Evolutionary conservation across 2,113 vertebrate species (phyloP), one percentile per base, ranked within the genome.

Genomic region (Amblyornis subalaris): DNA sequence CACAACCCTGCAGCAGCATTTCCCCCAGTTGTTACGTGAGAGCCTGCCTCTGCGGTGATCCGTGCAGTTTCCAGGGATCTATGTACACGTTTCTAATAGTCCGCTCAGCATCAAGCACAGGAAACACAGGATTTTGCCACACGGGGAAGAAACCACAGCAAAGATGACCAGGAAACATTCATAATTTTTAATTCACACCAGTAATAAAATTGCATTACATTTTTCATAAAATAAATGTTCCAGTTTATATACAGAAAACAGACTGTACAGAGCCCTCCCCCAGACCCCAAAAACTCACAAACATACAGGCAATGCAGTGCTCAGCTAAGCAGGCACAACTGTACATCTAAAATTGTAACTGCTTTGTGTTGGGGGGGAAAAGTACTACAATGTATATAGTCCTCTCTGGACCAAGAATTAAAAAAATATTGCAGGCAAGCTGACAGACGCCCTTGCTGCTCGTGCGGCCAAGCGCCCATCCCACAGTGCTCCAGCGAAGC

Each of bases 151-250:
- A 97, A 97, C 60, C 26, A 76, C 96, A 83, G 90, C 95, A 62
- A 81, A 77, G 92, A 96, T 83, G 96, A 97, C 97, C 97, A 98
- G 96, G 96, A 98, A 98, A 98, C 98, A 98, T 98, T 98, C 98
- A 98, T 98, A 98, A 96, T 98, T 99, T 98, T 99, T 99, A 99
- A 99, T 99, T 99, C 98, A 99, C 99, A 99, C 99, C 98, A 99
- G 99, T 99, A 99, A 99, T 99, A 99, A 99, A 99, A 99, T 99
- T 98, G 99, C 99, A 99, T 99, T 99, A 99, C 99, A 99, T 98
- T 99, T 98, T 98, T 99, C 99, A 99, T 99, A 99, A 99, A 99
- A 99, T 99, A 99, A 99, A 99, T 99, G 99, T 99, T 99, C 99
- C 99, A 98, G 99, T 99, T 99, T 99, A 99, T 99, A 99, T 99